Evolutionary conservation across 2,888 invertebrate genomes (phyloP).

Genomic region (Ennomos erosarius): DNA sequence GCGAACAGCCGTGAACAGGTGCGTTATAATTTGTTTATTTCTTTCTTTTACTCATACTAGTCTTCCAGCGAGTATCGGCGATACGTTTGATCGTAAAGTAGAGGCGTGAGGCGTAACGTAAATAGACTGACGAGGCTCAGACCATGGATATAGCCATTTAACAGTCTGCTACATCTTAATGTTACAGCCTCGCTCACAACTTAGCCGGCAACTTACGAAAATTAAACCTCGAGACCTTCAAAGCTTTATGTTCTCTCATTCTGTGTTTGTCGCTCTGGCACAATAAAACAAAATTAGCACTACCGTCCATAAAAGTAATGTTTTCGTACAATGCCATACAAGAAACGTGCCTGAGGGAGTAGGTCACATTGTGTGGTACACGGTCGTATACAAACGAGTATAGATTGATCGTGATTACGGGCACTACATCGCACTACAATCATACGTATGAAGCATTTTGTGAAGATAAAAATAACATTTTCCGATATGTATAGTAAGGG

Average conservation of each 20-base stretch:
- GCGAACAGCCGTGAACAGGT: background rate
- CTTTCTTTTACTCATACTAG: too few species aligned
- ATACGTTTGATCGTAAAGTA: constrained; percentile 19
- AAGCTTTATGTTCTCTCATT: constrained; percentile 29
- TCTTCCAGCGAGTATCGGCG: background rate
- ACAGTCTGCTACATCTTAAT: constrained; percentile 29
- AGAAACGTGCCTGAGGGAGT: constrained; percentile 24
- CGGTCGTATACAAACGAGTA: too few species aligned
- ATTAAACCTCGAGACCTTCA: constrained; percentile 32
- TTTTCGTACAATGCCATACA: constrained; percentile 7
- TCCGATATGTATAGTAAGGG: too few species aligned
- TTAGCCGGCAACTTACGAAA: constrained; percentile 31
- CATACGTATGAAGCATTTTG: too few species aligned
- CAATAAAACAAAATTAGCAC: constrained; percentile 38
- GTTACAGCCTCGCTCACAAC: constrained; percentile 24
- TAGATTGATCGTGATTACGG: too few species aligned
- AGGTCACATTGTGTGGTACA: too few species aligned
- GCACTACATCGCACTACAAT: too few species aligned
- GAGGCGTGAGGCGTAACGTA: constrained; percentile 8
- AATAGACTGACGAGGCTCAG: constrained; percentile 18
- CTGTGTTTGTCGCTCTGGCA: constrained; percentile 27
- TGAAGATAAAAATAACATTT: too few species aligned
- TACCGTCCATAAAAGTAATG: constrained; percentile 28
- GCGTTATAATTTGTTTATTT: constrained; percentile 1
- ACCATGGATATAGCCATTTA: constrained; percentile 24